Evolutionary conservation across 2,888 invertebrate species (phyloP), one percentile per base, ranked within the genome.

Genomic region (Xylocampa areola): DNA sequence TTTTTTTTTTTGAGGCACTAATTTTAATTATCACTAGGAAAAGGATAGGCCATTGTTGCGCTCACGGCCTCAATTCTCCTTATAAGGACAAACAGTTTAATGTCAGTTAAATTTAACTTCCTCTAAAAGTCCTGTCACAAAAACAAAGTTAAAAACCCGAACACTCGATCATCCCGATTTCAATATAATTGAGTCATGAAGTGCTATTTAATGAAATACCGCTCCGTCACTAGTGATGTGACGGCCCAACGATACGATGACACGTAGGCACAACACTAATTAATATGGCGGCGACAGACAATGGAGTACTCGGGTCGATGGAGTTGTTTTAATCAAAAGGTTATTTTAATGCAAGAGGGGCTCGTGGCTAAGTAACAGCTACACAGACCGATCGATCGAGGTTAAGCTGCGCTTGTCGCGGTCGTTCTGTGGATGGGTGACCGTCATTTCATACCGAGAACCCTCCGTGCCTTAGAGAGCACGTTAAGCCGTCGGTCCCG

Each of bases 181-280:
- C 54, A 11, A 44, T 52, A 40, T 60, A 61, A 68, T 73, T 65
- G 47, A 58, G 43, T 41, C 29, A 41, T 44, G 54, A 52, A 58
- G 13, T 21, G 37, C 21, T 49, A 41, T 58, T 73, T 60, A 54
- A 58, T 65, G 65, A 68, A 72, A 64, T 36, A 48, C 50, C 44
- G 37, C 16, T 57, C 44, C 19, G 35, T 55, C 50, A 51, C 36
- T 55, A 65, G 58, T 55, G 66, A 61, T 55, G 53, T 51, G 44
- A 45, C 40, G 35, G 6, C 36, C 27, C 29, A 21, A 19, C 35
- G 53, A 41, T 19, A 58, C 44, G 49, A 33, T 45, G 33, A 39
- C 32, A 32, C 35, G 40, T n/a, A n/a, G n/a, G n/a, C 21, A 33
- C 50, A 53, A 50, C 40, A 51, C 52, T 59, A 53, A 66, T 71